Conservation (phyloP, 2,888 invertebrate species). For the Syrphus vitripennis region DNA sequence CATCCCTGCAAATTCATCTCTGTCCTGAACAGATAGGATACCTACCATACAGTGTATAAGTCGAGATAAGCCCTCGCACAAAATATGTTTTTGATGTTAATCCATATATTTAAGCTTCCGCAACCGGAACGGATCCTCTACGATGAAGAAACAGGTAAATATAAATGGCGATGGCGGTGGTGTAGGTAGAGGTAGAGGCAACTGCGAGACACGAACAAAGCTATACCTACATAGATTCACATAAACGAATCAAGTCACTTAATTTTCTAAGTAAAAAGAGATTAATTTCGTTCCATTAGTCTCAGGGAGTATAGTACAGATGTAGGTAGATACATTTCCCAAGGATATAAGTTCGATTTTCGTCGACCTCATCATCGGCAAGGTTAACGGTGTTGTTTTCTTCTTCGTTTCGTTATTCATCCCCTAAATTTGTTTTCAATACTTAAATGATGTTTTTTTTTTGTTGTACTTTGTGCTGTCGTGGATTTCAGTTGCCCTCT, state of each 20-base stretch:
- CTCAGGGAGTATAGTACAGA: neutral
- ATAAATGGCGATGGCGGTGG: too few species aligned
- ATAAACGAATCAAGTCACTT: constrained; percentile 41
- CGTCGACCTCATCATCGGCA: constrained; percentile 6
- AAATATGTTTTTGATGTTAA: constrained; percentile 57
- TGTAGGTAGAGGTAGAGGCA: neutral
- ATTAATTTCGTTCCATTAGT: constrained; percentile 63
- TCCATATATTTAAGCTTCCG: constrained; percentile 21
- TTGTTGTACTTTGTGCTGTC: neutral
- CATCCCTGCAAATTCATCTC: constrained; percentile 15
- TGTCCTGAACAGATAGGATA: constrained; percentile 1
- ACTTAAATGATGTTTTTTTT: neutral
- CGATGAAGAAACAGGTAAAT: neutral
- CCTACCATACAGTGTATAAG: neutral
- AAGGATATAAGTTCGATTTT: constrained; percentile 19
- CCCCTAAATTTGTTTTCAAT: constrained; percentile 22
- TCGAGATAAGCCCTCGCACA: constrained; percentile 8
- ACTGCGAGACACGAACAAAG: neutral
- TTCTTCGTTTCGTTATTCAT: neutral
- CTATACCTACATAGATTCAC: neutral
- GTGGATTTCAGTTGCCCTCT: neutral
- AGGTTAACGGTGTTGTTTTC: neutral
- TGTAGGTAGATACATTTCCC: neutral
- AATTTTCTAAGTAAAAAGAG: constrained; percentile 51
- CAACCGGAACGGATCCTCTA: neutral